Conservation (phyloP, 2,113 vertebrate species). For the Elachura formosa region DNA sequence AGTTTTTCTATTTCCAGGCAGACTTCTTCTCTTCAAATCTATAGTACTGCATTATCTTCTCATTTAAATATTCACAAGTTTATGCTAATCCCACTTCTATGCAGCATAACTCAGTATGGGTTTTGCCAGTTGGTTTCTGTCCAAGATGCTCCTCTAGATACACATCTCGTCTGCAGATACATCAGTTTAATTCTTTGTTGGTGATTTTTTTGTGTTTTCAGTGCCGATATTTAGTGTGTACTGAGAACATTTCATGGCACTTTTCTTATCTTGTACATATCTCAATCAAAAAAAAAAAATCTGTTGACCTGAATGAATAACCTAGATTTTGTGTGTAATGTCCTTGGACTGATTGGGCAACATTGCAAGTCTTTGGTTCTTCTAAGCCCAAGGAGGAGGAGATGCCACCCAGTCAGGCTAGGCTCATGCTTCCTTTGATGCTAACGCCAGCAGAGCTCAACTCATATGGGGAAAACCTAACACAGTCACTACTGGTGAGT, state of each 20-base stretch:
- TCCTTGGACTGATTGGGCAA: background rate
- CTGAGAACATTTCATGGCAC: background rate
- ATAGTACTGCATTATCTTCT: background rate
- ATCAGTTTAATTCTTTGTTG: background rate
- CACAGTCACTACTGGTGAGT: background rate
- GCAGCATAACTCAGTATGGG: background rate
- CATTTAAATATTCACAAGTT: background rate
- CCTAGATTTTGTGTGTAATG: background rate
- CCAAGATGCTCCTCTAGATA: background rate
- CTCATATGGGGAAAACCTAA: background rate
- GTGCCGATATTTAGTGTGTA: background rate
- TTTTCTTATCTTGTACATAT: background rate
- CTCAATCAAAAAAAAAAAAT: background rate
- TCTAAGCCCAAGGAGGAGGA: background rate
- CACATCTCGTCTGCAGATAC: background rate
- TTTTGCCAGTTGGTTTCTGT: background rate
- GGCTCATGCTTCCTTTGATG: slow-evolving; percentile 6
- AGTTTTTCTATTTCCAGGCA: background rate
- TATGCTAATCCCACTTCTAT: background rate
- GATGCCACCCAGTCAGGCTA: background rate
- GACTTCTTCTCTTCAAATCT: background rate
- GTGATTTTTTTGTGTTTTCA: background rate
- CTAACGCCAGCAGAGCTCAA: background rate
- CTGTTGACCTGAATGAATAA: background rate
- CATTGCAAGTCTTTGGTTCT: background rate